Base-by-base conservation (phyloP, 2,113 vertebrate species). In the Willisornis vidua region DNA sequence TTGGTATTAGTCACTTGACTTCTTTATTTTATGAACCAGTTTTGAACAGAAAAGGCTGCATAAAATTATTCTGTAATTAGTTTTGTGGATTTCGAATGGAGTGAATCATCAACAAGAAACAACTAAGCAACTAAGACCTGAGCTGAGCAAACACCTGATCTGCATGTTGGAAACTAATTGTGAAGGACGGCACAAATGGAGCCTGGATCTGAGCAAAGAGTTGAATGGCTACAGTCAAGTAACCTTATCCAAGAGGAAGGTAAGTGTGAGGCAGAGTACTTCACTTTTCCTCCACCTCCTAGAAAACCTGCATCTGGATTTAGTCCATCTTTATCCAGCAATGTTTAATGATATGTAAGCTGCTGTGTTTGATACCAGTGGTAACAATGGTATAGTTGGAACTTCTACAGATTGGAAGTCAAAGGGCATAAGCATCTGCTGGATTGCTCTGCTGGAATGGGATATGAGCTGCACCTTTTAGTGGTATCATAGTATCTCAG, bases 121-220 rank as follows among this genome's bases (percentile, higher is more conserved):
- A 76, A 35, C 9, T 46, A 52, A 58, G 46, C 0, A 7, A 18
- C 46, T 37, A 49, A 76, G 35, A 82, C 7, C 31, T 29, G 29
- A 85, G n/a, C 46, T 78, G 55, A 85, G 39, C 26, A 72, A 57
- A 35, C 23, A 14, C 23, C 37, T 89, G 16, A 62, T 29, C 18
- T 0, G 2, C 16, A 7, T 35, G 33, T 9, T 79, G 68, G 58
- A 83, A 68, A 25, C 25, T 28, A 35, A 0, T 19, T 71, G n/a
- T 79, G 79, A 55, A n/a, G 19, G 10, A 41, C 15, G 20, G 13
- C 41, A 55, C 23, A 59, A 82, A 33, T 37, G 14, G 81, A 85
- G 55, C 39, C 55, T 73, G 31, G 52, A 39, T 46, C 37, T 39
- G 54, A 72, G 71, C 4, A 9, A 57, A 25, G 49, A 63, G 26